A percentile compares a stretch with the other conserved stretches of the same genome.
phyloP scores from a whole-genome alignment of 2,888 invertebrate species.

The Pilophorus perplexus region DNA sequence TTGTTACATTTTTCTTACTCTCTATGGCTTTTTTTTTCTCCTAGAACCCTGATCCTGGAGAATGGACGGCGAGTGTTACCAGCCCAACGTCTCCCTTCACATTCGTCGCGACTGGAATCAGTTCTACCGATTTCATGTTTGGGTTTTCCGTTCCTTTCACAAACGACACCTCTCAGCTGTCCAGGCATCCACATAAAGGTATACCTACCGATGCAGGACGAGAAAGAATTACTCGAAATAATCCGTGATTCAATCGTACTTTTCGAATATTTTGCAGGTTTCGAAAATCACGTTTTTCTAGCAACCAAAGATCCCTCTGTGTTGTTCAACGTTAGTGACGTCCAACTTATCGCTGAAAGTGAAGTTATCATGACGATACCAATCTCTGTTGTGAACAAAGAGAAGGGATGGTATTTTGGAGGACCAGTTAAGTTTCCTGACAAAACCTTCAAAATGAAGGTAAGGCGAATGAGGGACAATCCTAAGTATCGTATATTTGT shows the following conservation, averaged over 20 bases:
- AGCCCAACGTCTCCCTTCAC: conserved; percentile 54
- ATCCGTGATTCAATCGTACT: too few species aligned
- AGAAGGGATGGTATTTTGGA: conserved; percentile 55
- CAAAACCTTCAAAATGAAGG: conserved; percentile 65
- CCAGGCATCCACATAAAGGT: conserved; percentile 56
- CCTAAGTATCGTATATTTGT: too few species aligned
- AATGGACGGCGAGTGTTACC: conserved; percentile 62
- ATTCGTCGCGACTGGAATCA: conserved; percentile 50
- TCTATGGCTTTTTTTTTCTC: conserved; percentile 52
- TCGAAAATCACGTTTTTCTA: conserved; percentile 47
- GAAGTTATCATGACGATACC: neutral
- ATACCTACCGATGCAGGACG: too few species aligned
- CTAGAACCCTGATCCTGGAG: conserved; percentile 65
- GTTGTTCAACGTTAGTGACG: conserved; percentile 50
- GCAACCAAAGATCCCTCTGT: conserved; percentile 49
- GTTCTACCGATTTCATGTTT: conserved; percentile 63
- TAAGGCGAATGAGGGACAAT: too few species aligned
- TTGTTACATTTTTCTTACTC: too few species aligned
- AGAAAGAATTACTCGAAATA: too few species aligned
- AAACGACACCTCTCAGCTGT: conserved; percentile 56
- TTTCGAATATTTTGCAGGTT: too few species aligned
- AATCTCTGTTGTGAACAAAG: conserved; percentile 6
- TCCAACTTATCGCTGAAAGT: conserved; percentile 47
- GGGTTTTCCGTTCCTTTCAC: conserved; percentile 64
- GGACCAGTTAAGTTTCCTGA: conserved; percentile 64